Conservation (phyloP, 2,888 invertebrate species). For the Tethea ocularis region DNA sequence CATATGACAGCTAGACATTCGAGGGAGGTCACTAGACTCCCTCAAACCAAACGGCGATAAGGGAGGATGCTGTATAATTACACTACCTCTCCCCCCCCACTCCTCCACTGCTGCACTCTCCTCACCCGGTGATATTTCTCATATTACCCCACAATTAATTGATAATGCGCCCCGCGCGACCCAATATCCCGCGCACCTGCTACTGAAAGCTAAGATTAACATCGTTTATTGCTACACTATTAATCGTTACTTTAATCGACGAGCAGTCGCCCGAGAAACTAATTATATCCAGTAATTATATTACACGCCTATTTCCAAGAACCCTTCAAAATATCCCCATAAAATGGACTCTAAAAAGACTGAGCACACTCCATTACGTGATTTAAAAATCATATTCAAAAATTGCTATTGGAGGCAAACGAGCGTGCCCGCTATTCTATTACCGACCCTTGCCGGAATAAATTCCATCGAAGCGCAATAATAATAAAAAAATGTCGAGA, state of each 20-base stretch:
- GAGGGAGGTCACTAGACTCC: conserved; percentile 19
- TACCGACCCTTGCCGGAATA: conserved; percentile 71
- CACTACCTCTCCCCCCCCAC: conserved; percentile 29
- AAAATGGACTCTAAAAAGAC: conserved; percentile 69
- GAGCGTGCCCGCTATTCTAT: conserved; percentile 72
- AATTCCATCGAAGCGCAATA: conserved; percentile 83
- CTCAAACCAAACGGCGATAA: conserved; percentile 17
- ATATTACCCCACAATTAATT: conserved; percentile 58
- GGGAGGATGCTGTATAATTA: conserved; percentile 46
- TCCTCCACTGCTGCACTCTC: conserved; percentile 18
- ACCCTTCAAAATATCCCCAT: conserved; percentile 37
- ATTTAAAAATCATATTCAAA: conserved; percentile 83
- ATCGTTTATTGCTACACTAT: conserved; percentile 66
- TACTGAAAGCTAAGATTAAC: conserved; percentile 73
- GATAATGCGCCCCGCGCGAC: conserved; percentile 50
- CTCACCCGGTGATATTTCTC: conserved; percentile 45
- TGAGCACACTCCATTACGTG: conserved; percentile 70
- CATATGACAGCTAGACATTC: conserved; percentile 49
- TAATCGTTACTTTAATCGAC: conserved; percentile 71
- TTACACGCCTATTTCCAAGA: conserved; percentile 22
- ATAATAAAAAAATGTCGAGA: conserved; percentile 84
- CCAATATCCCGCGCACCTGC: conserved; percentile 63
- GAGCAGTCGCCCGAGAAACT: conserved; percentile 65
- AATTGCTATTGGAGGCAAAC: conserved; percentile 67
- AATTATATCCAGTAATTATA: conserved; percentile 52